A percentile compares a stretch with the other conserved stretches of the same genome.
Evolutionary conservation across 2,113 vertebrate genomes (phyloP).

Genomic region (Pseudorectes ferrugineus): DNA sequence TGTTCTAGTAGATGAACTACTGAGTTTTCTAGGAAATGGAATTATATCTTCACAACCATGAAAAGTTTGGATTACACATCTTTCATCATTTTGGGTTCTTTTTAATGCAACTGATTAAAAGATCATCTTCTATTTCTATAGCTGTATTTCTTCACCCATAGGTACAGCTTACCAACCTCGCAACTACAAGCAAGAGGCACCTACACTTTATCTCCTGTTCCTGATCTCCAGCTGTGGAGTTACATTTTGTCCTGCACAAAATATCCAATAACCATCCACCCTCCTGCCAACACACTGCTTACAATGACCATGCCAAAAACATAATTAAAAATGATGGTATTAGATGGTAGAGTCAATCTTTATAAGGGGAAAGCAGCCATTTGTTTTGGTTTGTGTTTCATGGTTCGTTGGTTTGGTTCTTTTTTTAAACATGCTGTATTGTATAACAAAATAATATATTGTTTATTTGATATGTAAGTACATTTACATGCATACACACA

Average conservation of each 20-base stretch:
- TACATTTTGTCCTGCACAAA: not conserved
- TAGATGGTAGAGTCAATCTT: not conserved
- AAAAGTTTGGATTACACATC: not conserved
- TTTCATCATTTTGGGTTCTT: not conserved
- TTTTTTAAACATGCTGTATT: not conserved
- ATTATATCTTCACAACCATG: not conserved
- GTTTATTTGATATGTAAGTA: not conserved
- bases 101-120: not conserved
- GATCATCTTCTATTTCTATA: not conserved
- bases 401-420: accelerated
- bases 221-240: not conserved
- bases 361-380: not conserved
- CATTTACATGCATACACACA: not conserved
- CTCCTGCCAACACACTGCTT: not conserved
- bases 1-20: not conserved
- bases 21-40: not conserved
- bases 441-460: not conserved
- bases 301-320: not conserved
- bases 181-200: not conserved
- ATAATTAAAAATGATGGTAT: accelerated
- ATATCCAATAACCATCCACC: not conserved
- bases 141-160: not conserved
- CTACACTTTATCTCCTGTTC: not conserved
- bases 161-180: not conserved
- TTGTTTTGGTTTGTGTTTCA: not conserved